Conservation (phyloP, 2,888 invertebrate species). For the Yponomeuta plumbellus region DNA sequence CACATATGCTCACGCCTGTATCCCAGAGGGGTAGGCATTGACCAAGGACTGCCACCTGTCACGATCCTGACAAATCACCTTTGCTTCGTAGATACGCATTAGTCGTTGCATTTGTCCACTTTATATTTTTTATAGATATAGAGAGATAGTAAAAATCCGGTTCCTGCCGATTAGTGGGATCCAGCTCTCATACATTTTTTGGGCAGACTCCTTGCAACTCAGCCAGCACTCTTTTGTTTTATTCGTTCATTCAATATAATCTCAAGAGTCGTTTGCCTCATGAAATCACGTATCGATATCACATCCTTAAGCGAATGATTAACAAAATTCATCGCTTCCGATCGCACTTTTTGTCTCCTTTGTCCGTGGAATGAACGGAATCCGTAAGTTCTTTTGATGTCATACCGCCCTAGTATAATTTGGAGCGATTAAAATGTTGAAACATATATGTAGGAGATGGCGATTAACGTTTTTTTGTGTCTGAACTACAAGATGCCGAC, state of each 20-base stretch:
- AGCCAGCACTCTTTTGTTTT: background rate
- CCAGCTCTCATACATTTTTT: too few relatives aligned
- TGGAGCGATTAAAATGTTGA: background rate
- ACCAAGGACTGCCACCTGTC: too few relatives aligned
- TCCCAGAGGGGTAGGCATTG: too few relatives aligned
- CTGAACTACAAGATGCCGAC: background rate
- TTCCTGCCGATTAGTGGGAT: too few relatives aligned
- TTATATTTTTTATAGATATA: too few relatives aligned
- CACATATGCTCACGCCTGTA: too few relatives aligned
- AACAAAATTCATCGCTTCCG: background rate
- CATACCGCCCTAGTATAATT: conserved; percentile 3
- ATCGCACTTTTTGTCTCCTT: background rate
- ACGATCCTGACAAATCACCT: too few relatives aligned
- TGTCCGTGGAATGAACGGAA: background rate
- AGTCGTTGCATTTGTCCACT: too few relatives aligned
- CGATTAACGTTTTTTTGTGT: background rate
- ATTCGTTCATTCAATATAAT: background rate
- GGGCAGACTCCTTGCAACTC: too few relatives aligned
- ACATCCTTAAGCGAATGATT: background rate
- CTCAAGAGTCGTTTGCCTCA: background rate
- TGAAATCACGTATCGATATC: background rate
- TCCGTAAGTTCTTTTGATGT: background rate
- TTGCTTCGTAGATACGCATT: too few relatives aligned
- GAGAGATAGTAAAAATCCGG: too few relatives aligned
- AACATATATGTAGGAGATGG: background rate